A percentile compares a stretch with the other conserved stretches of the same genome.
These are phyloP conservation scores for Falco biarmicus DNA, from an alignment of 2,797 vertebrate genomes.

Conservation along the genomic window DNA sequence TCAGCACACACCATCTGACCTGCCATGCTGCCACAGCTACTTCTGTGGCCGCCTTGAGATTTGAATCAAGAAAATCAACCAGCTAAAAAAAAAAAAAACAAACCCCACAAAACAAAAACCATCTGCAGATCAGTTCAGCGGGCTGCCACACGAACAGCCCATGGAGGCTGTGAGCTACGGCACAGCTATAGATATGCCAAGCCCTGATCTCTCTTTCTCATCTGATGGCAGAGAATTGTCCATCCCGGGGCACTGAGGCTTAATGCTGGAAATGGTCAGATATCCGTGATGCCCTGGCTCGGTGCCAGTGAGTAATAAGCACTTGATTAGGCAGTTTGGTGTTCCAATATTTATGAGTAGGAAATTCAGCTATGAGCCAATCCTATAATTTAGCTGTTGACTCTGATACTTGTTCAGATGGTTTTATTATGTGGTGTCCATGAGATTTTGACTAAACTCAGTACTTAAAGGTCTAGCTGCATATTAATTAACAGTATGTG, in stretches of 20 bases:
- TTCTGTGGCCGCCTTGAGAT: background rate
- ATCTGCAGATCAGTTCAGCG: background rate
- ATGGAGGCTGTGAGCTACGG: accelerated
- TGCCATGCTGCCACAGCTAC: background rate
- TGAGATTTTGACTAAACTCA: background rate
- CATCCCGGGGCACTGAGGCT: background rate
- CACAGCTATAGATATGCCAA: background rate
- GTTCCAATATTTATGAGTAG: background rate
- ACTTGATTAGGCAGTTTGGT: background rate
- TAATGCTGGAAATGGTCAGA: background rate
- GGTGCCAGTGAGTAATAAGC: background rate
- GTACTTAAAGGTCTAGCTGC: background rate
- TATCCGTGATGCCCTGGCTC: background rate
- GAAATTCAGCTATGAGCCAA: background rate
- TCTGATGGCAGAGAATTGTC: background rate
- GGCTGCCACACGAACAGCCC: accelerated
- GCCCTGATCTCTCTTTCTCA: background rate
- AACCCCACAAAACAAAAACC: background rate
- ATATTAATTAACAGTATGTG: background rate
- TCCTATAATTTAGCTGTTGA: background rate
- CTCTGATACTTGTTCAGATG: background rate
- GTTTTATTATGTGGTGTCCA: background rate
- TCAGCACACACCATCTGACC: background rate
- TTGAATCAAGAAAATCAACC: background rate
- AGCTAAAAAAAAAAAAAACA: background rate